phyloP scores from a whole-genome alignment of 2,888 invertebrate genomes.

The Bimastos eiseni region DNA sequence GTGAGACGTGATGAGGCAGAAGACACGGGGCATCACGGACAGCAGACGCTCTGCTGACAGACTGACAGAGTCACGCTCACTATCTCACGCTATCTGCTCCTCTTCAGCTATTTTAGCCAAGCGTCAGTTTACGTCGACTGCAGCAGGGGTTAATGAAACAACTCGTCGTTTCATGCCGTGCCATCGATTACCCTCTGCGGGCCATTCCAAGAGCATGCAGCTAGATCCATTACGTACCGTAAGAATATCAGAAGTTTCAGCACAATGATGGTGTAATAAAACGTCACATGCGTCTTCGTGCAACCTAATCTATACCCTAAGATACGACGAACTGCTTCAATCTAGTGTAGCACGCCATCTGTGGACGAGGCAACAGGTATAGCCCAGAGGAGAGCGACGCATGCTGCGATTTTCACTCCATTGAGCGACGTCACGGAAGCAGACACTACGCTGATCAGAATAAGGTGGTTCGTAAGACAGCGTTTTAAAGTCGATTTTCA shows the following conservation, averaged over 20 bases:
- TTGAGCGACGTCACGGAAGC: background rate
- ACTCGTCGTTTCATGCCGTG: too few species aligned
- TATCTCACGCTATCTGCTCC: background rate
- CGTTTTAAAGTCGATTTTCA: background rate
- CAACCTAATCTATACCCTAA: background rate
- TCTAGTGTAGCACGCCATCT: background rate
- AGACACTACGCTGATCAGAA: background rate
- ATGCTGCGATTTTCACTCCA: background rate
- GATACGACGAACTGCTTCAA: too few species aligned
- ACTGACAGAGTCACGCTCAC: too few species aligned
- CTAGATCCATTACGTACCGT: background rate
- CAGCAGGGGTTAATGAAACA: background rate
- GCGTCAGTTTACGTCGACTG: background rate
- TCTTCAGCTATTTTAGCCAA: background rate
- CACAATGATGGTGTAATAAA: background rate
- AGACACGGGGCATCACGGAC: background rate
- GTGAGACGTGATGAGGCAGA: background rate
- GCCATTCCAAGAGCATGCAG: background rate
- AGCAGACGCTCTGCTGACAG: background rate
- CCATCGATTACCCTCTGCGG: background rate
- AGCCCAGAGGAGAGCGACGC: background rate
- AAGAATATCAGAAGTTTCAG: background rate
- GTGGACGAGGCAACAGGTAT: background rate
- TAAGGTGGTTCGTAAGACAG: background rate
- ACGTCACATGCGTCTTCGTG: background rate